A percentile compares a stretch with the other conserved stretches of the same genome.
Conservation (phyloP, 1,140 invertebrate genomes). For the Rhysida immarginata region DNA sequence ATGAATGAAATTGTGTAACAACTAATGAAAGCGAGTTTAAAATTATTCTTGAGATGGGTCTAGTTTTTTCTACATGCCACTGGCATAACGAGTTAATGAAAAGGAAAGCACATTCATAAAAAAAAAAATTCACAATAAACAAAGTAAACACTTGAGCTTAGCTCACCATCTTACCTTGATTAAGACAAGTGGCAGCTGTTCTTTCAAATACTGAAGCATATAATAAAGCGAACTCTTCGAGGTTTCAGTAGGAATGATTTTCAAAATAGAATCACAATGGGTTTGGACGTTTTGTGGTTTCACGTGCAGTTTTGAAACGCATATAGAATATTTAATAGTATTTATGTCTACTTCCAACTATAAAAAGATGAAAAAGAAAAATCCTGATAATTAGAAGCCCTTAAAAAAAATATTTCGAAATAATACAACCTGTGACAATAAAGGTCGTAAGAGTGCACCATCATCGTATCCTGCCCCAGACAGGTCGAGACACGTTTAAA, state of each 20-base stretch:
- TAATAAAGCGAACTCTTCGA: constrained; percentile 56
- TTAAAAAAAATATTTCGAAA: background rate
- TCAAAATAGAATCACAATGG: constrained; percentile 55
- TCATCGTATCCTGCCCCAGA: too few species aligned
- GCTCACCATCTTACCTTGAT: constrained; percentile 72
- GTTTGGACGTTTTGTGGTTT: constrained; percentile 47
- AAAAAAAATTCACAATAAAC: too few species aligned
- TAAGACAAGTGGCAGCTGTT: constrained; percentile 59
- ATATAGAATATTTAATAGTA: constrained; percentile 37
- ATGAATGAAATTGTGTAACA: too few species aligned
- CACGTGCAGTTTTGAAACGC: constrained; percentile 53
- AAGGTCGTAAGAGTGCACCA: too few species aligned
- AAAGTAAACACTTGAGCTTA: too few species aligned
- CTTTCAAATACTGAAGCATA: constrained; percentile 58
- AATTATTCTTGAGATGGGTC: too few species aligned
- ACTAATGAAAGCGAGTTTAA: too few species aligned
- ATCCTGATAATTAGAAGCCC: background rate
- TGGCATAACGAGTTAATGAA: too few species aligned
- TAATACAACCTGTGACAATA: too few species aligned
- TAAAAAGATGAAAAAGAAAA: background rate
- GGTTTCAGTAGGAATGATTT: constrained; percentile 49
- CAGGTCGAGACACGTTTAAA: too few species aligned
- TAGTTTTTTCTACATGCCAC: too few species aligned
- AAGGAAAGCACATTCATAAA: too few species aligned
- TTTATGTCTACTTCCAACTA: constrained; percentile 39